Evolutionary conservation across 2,888 invertebrate genomes (phyloP).

Genomic region (Teinopalpus imperialis): DNA sequence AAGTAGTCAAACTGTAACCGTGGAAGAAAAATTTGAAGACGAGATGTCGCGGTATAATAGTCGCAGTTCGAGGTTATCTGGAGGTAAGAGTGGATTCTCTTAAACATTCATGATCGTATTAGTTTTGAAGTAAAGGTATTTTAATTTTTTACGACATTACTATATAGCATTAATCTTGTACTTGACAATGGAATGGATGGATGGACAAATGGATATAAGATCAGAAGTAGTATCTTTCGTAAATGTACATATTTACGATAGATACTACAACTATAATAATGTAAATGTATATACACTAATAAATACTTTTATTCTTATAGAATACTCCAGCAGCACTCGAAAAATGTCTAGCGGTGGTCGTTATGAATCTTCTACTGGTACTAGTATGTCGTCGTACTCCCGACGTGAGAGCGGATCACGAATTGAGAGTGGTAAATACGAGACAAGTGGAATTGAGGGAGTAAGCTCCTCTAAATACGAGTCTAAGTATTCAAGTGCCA

Average conservation of each 20-base stretch:
- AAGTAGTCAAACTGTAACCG: conserved; percentile 68
- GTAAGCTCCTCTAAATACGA: conserved; percentile 58
- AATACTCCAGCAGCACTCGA: conserved; percentile 71
- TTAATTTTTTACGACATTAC: no score
- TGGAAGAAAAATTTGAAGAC: conserved; percentile 58
- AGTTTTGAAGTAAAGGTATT: no score
- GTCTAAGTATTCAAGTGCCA: conserved; percentile 62
- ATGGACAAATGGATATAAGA: no score
- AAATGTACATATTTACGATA: no score
- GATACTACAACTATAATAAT: no score
- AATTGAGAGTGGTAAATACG: conserved; percentile 54
- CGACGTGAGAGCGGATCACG: conserved; percentile 69
- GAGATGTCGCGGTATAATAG: conserved; percentile 82
- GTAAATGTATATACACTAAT: no score
- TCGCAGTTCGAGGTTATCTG: conserved; percentile 83
- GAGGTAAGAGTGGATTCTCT: conserved; percentile 79
- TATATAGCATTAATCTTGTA: no score
- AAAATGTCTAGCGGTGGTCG: conserved; percentile 61
- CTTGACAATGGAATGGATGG: no score
- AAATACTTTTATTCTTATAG: no score
- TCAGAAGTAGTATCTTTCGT: no score
- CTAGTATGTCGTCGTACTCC: conserved; percentile 55
- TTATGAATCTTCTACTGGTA: conserved; percentile 60
- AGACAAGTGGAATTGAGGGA: conserved; percentile 57
- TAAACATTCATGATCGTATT: no score